These are phyloP conservation scores for Poecilia picta DNA, from an alignment of 2,797 vertebrate genomes.

Conservation along the genomic window DNA sequence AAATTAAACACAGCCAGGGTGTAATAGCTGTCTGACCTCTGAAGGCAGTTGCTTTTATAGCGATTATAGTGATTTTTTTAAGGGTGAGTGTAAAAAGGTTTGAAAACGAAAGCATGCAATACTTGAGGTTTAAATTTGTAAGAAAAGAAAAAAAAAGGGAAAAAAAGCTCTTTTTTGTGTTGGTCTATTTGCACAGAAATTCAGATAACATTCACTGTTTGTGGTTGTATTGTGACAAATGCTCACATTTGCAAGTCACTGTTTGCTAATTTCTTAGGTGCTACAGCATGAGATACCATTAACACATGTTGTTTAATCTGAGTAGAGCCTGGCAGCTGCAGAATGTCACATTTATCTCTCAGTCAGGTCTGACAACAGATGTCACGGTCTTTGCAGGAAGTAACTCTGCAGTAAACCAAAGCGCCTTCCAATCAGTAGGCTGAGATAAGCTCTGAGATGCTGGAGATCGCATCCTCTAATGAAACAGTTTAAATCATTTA, in stretches of 20 bases:
- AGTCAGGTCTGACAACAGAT: slow-evolving; percentile 50
- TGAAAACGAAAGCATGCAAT: background rate
- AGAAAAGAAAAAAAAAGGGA: too few species aligned
- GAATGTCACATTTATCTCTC: slow-evolving; percentile 69
- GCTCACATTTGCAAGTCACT: background rate
- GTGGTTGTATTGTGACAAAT: background rate
- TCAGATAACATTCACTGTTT: background rate
- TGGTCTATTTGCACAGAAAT: background rate
- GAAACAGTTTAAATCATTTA: slow-evolving; percentile 1
- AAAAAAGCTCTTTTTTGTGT: background rate
- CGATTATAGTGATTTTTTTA: too few species aligned
- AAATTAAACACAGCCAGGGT: background rate
- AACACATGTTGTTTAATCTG: slow-evolving; percentile 43
- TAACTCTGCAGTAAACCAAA: slow-evolving; percentile 13
- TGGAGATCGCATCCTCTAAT: background rate
- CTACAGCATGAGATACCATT: slow-evolving; percentile 17
- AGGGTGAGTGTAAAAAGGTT: background rate
- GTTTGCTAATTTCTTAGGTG: slow-evolving; percentile 2
- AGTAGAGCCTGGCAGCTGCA: slow-evolving; percentile 48
- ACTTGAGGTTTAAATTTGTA: background rate
- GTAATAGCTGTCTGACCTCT: background rate
- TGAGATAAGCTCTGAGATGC: slow-evolving; percentile 2
- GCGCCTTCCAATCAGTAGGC: slow-evolving; percentile 12
- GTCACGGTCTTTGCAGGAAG: slow-evolving; percentile 22
- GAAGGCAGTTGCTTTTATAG: background rate